Evolutionary conservation across 2,888 invertebrate species (phyloP).

Genomic region (Diadegma fenestrale): DNA sequence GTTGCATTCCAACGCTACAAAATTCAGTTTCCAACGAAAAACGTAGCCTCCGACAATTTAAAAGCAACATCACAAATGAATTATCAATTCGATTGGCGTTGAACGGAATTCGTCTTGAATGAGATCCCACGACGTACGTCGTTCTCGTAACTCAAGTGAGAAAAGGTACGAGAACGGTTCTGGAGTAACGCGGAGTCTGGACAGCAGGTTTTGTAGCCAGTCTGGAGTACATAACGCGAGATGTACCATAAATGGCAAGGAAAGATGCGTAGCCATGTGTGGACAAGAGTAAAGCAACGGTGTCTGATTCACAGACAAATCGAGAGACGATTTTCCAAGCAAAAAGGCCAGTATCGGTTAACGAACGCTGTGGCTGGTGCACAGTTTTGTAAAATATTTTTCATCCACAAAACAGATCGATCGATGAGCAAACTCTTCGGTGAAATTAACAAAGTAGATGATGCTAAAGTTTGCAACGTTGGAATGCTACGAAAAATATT

Average conservation of each 20-base stretch:
- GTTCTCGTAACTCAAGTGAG: slow-evolving; percentile 15
- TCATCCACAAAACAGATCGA: background rate
- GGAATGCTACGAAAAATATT: too few species aligned
- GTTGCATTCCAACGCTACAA: too few species aligned
- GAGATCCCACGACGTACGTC: background rate
- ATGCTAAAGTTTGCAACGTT: too few species aligned
- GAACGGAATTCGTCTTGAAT: background rate
- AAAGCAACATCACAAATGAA: background rate
- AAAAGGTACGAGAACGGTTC: background rate
- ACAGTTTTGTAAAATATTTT: background rate
- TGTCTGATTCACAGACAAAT: slow-evolving; percentile 11
- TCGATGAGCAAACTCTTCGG: background rate
- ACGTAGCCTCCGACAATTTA: background rate
- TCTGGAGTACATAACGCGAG: slow-evolving; percentile 49
- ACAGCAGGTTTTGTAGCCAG: slow-evolving; percentile 54
- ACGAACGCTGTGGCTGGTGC: background rate
- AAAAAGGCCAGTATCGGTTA: background rate
- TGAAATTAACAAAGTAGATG: background rate
- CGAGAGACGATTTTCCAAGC: slow-evolving; percentile 1
- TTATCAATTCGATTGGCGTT: background rate
- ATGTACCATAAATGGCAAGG: slow-evolving; percentile 60
- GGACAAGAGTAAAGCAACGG: slow-evolving; percentile 32
- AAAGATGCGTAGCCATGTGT: slow-evolving; percentile 16
- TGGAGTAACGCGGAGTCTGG: slow-evolving; percentile 37
- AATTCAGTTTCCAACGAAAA: too few species aligned